Evolutionary conservation across 2,797 vertebrate species (phyloP), one percentile per base, ranked within the genome.

Genomic region (Siniperca obscura): DNA sequence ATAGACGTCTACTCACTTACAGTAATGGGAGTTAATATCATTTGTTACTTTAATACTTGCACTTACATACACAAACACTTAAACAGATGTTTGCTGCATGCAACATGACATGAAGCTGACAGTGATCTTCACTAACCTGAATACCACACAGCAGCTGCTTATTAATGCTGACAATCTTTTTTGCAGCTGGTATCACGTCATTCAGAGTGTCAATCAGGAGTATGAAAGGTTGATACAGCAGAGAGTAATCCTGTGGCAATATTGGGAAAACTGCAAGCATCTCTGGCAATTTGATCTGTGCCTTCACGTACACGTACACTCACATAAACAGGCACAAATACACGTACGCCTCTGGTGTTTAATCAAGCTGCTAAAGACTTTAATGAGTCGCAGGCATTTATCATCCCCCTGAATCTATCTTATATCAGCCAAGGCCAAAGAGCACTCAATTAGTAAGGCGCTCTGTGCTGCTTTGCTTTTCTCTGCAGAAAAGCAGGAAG

Each of bases 321-420:
- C 55, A 57, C 22, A 2, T 17, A 48, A 12, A 60, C 64, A 16
- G 1, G n/a, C 65, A 66, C 48, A 78, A 59, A 80, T 0, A 79
- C 78, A 55, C 62, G 64, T 14, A 53, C 53, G 74, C 50, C 60
- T 81, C n/a, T 75, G 55, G 68, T 44, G 78, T 86, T 90, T 86
- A 90, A 90, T 93, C 79, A 90, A 60, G 55, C 83, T 78, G 74
- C 72, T 93, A 77, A 92, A 89, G 81, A 87, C 82, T 81, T 83
- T 90, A 89, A 94, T 93, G 83, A 92, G 82, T 73, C 42, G 17
- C 11, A 77, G 69, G 70, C 74, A 83, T 89, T 90, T 87, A 92
- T 89, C 81, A 74, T 86, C 84, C 75, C 76, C 74, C 60, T 65
- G 48, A 83, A 90, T 89, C 79, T 68, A 64, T 75, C 83, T 86